phyloP scores from a whole-genome alignment of 2,113 vertebrate genomes.

The Cyanoderma ruficeps region DNA sequence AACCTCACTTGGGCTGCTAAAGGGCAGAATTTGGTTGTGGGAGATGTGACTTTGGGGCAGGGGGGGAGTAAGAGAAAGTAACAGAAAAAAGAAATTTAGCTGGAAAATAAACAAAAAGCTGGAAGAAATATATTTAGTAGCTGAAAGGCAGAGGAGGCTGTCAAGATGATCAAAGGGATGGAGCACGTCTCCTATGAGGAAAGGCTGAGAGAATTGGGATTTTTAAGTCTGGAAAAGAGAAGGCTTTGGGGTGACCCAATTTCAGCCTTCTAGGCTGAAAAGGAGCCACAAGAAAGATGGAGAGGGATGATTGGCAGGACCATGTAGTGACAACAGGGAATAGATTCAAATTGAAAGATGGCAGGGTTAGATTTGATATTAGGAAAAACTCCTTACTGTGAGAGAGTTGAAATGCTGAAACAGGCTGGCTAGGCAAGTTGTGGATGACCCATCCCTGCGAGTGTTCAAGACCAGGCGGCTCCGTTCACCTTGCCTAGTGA shows the following conservation, averaged over 20 bases:
- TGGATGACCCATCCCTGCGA: not conserved
- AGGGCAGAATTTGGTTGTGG: not conserved
- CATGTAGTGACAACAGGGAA: not conserved
- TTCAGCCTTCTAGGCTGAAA: not conserved
- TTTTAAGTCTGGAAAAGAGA: not conserved
- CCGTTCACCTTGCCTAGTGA: not conserved
- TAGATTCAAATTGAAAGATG: not conserved
- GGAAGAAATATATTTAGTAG: not conserved
- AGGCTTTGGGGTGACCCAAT: not conserved
- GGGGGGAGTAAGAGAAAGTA: accelerated
- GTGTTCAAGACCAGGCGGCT: not conserved
- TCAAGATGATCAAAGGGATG: not conserved
- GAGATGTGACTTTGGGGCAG: not conserved
- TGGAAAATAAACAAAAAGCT: not conserved
- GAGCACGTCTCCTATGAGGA: accelerated
- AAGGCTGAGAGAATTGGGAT: not conserved
- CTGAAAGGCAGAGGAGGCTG: not conserved
- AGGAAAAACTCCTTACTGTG: not conserved
- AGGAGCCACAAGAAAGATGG: not conserved
- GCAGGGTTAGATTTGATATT: not conserved
- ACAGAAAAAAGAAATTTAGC: not conserved
- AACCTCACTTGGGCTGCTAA: not conserved
- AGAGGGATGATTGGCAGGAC: not conserved
- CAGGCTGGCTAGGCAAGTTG: not conserved
- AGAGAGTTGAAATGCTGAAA: not conserved